phyloP scores from a whole-genome alignment of 1,140 invertebrate species.

The Zaprionus gabonicus region DNA sequence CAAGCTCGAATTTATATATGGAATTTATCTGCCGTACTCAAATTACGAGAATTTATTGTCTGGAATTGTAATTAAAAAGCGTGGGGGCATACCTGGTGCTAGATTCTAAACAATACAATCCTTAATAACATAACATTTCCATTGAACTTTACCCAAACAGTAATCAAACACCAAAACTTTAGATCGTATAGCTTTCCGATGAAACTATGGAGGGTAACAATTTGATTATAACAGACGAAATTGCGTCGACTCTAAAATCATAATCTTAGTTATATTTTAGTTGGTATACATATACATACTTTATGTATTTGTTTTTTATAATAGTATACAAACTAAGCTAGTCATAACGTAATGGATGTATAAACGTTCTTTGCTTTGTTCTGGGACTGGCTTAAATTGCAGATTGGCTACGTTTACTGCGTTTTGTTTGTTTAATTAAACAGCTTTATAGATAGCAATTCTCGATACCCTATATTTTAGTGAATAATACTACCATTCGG shows the following conservation, averaged over 20 bases:
- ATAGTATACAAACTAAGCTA: background rate
- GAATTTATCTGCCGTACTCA: background rate
- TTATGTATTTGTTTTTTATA: background rate
- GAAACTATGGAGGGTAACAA: background rate
- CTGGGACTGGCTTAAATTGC: conserved; percentile 36
- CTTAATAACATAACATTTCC: background rate
- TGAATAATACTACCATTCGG: background rate
- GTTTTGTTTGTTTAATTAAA: conserved; percentile 56
- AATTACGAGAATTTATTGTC: conserved; percentile 10
- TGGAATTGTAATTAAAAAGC: conserved; percentile 2
- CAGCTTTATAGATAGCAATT: conserved; percentile 55
- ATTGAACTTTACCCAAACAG: background rate
- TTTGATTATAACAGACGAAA: background rate
- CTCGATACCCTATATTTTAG: conserved; percentile 15
- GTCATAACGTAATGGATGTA: conserved; percentile 12
- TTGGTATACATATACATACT: background rate
- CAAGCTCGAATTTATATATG: background rate
- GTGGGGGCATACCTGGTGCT: background rate
- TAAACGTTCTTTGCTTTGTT: conserved; percentile 29
- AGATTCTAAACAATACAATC: background rate
- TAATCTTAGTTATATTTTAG: background rate
- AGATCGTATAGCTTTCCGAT: background rate
- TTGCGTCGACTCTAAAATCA: background rate
- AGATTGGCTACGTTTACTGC: conserved; percentile 49
- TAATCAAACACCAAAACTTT: background rate